Conservation (phyloP, 1,140 invertebrate species). For the Drosophila gunungcola region DNA sequence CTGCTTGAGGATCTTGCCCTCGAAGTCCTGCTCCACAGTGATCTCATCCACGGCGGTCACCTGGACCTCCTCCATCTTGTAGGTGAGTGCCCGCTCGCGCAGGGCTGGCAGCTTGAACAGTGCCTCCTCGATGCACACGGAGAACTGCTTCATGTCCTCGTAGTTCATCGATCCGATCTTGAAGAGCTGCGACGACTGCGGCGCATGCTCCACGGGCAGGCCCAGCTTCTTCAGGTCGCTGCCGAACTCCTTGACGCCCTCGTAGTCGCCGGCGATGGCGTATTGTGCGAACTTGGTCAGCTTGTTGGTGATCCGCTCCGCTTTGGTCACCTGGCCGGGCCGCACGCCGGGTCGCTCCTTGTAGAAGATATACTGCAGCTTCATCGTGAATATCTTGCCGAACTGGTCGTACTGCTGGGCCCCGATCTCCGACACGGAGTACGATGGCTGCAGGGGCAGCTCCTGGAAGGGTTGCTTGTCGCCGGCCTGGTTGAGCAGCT, state of each 20-base stretch:
- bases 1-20: conserved; percentile 94
- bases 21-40: conserved; percentile 95
- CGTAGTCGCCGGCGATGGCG: conserved; percentile 96
- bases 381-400: conserved; percentile 99
- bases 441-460: conserved; percentile 95
- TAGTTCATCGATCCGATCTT: conserved; percentile 96
- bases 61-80: conserved; percentile 99
- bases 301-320: conserved; percentile 95
- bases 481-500: conserved; percentile 92
- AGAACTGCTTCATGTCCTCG: conserved; percentile 96
- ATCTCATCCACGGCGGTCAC: conserved; percentile 98
- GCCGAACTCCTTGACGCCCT: conserved; percentile 96
- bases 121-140: conserved; percentile 94
- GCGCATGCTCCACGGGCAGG: conserved; percentile 98
- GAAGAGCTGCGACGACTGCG: conserved; percentile 97
- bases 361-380: conserved; percentile 99
- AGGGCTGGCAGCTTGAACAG: conserved; percentile 93
- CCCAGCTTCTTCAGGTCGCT: conserved; percentile 96
- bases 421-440: conserved; percentile 96
- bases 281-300: conserved; percentile 97
- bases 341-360: conserved; percentile 98
- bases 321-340: conserved; percentile 97
- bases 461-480: conserved; percentile 98
- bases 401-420: conserved; percentile 99
- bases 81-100: conserved; percentile 95